Evolutionary conservation across 2,797 vertebrate genomes (phyloP), one percentile per base, ranked within the genome.

Genomic region (Novumbra hubbsi): DNA sequence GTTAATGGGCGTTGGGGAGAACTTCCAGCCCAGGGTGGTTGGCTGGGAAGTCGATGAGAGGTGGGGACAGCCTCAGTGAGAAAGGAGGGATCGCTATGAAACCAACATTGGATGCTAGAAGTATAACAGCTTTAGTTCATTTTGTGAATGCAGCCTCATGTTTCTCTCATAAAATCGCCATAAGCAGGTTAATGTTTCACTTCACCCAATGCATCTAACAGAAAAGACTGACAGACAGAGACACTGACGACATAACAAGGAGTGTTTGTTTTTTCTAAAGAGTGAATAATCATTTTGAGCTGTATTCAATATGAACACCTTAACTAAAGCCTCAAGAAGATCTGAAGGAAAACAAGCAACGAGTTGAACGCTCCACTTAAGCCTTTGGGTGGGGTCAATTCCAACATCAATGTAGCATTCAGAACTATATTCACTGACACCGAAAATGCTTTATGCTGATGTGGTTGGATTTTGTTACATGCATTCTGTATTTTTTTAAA

Each of bases 101-200:
- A 70, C 27, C 60, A 38, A 55, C 38, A 73, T 38, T 60, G n/a
- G 21, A 57, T 57, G n/a, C 9, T n/a, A 2, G 15, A 28, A 27
- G 62, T 30, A 11, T 30, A 28, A 28, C 27, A 5, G 27, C 24
- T 64, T 64, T 11, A 64, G 15, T 15, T 7, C 15, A 64, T 30
- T 64, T 30, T 88, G 81, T 79, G 76, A 89, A 91, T 90, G 88
- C 90, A 85, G 81, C 81, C 73, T 85, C 89, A 86, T 85, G 89
- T 45, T 89, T 89, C 85, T 84, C 74, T 82, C 85, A 90, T 92
- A 88, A 92, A 89, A 81, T 88, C 81, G 86, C 88, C 85, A 90
- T 92, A 89, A 90, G 86, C 75, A 77, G 84, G 84, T 83, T 90
- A 89, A 91, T 89, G 84, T 83, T 81, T 88, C 83, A 87, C 84